These are phyloP conservation scores for Isaurus tuberculatus DNA, from an alignment of 92 coral and sea anemone genomes.

Conservation along the genomic window DNA sequence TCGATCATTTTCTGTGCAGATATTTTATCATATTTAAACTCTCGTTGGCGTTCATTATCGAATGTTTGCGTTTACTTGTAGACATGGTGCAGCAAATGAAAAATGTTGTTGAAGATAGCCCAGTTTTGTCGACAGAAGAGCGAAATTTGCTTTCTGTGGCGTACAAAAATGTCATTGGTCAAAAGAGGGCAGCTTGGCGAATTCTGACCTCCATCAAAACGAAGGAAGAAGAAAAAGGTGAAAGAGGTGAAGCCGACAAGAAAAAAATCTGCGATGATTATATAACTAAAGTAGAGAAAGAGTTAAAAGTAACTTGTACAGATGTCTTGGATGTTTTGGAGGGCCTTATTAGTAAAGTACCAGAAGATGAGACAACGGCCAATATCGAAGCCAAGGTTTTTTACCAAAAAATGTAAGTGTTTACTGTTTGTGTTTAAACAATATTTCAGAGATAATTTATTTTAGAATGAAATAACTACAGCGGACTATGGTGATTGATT, in stretches of 20 bases:
- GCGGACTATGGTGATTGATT: neutral
- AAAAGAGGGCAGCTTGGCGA: constrained; percentile 67
- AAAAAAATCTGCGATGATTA: constrained; percentile 53
- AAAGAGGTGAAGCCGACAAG: constrained; percentile 23
- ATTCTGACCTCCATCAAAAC: constrained; percentile 50
- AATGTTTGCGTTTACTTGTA: neutral
- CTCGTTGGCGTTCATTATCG: neutral
- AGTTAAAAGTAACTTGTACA: constrained; percentile 77
- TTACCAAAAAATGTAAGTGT: constrained; percentile 90
- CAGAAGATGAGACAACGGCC: constrained; percentile 21
- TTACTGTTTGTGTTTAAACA: neutral
- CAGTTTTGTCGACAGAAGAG: constrained; percentile 62
- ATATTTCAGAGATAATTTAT: neutral
- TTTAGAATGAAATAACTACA: no score
- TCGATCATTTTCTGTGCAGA: neutral
- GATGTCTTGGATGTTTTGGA: constrained; percentile 73
- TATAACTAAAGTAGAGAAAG: constrained; percentile 71
- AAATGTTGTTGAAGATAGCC: constrained; percentile 51
- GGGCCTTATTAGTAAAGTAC: constrained; percentile 19
- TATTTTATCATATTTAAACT: neutral
- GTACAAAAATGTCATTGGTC: constrained; percentile 65
- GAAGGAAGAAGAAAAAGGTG: constrained; percentile 32
- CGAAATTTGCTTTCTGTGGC: constrained; percentile 67
- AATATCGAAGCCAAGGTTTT: constrained; percentile 83
- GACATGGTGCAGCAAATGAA: constrained; percentile 65